These are phyloP conservation scores for Pinctada fucata DNA, from an alignment of 2,888 invertebrate genomes.

Conservation along the genomic window DNA sequence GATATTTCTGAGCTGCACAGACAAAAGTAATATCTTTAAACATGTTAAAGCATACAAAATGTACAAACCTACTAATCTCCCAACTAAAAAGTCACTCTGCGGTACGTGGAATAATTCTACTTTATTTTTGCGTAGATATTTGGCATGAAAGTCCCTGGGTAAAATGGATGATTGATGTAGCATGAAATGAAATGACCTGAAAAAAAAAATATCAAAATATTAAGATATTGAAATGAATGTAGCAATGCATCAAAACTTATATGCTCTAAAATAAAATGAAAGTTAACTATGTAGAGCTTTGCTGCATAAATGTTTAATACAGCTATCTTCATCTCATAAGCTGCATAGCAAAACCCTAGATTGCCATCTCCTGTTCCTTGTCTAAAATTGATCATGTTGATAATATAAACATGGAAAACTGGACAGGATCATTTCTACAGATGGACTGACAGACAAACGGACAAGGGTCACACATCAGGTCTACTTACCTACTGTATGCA, in stretches of 20 bases:
- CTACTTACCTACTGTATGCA: conserved; percentile 37
- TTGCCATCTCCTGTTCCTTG: no score
- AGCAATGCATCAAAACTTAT: neutral
- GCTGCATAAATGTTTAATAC: no score
- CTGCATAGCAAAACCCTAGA: no score
- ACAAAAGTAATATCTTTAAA: neutral
- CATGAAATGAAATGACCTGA: conserved; percentile 37
- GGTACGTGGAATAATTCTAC: conserved; percentile 10
- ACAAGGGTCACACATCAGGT: no score
- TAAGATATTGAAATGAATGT: neutral
- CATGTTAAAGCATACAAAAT: neutral
- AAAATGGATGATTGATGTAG: conserved; percentile 27
- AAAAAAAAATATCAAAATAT: neutral
- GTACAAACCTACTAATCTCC: conserved; percentile 14
- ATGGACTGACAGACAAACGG: no score
- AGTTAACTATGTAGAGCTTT: no score
- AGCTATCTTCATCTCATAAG: no score
- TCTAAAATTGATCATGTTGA: no score
- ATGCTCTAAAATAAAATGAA: neutral
- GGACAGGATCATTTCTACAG: no score
- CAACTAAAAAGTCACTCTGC: conserved; percentile 12
- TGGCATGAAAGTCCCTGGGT: conserved; percentile 16
- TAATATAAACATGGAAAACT: no score
- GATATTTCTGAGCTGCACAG: no score
- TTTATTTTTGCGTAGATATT: neutral